Conservation (phyloP, 1,140 invertebrate species). For the Temnothorax longispinosus region DNA sequence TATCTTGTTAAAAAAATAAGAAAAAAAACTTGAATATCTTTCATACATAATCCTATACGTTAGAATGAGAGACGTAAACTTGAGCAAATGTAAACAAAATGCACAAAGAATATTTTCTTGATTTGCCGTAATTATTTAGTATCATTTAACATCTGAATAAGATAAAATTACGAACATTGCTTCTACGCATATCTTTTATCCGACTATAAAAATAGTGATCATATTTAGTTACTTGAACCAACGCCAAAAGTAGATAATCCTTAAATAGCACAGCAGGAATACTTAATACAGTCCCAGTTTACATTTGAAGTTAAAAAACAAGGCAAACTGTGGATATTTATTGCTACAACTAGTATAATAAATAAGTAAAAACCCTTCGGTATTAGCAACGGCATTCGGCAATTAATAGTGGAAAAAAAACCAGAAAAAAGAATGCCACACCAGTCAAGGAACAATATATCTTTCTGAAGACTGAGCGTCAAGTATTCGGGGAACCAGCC, state of each 20-base stretch:
- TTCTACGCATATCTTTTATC: background rate
- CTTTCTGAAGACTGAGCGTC: background rate
- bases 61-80: background rate
- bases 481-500: constrained; percentile 17
- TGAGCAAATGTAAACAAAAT: constrained; percentile 1
- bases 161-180: constrained; percentile 11
- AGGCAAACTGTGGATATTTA: background rate
- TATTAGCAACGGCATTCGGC: background rate
- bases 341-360: background rate
- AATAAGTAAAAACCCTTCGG: background rate
- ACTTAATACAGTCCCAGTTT: background rate
- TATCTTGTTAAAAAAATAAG: background rate
- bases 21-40: background rate
- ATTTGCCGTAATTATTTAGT: background rate
- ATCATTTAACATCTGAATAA: background rate
- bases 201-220: constrained; percentile 41
- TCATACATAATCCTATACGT: background rate
- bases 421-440: background rate
- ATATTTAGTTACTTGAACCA: constrained; percentile 22
- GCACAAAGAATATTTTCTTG: background rate
- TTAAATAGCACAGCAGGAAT: constrained; percentile 1
- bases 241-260: background rate
- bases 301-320: background rate
- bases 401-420: background rate
- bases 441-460: background rate